Percentiles rank a stretch among this genome's conserved stretches.
These are phyloP conservation scores for Macquaria ambigua DNA, from an alignment of 2,113 vertebrate species.

Conservation along the genomic window DNA sequence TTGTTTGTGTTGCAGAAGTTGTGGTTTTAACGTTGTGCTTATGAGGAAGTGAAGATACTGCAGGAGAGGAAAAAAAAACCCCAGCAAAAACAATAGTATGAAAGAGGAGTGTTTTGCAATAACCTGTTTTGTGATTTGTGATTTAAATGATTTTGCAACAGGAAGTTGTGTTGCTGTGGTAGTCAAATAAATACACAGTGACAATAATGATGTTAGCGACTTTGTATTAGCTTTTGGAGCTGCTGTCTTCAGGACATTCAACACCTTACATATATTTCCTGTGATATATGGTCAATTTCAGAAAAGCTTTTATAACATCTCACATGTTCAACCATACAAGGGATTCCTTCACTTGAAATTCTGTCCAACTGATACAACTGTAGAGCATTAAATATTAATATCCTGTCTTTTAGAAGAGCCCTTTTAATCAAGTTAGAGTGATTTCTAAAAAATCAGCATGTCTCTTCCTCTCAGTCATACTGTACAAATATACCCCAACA, in stretches of 20 bases:
- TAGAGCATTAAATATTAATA: slow-evolving; percentile 74
- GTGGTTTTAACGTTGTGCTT: slow-evolving; percentile 79
- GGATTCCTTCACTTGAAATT: slow-evolving; percentile 57
- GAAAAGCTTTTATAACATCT: slow-evolving; percentile 55
- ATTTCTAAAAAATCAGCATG: slow-evolving; percentile 47
- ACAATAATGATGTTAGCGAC: slow-evolving; percentile 5
- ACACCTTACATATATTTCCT: slow-evolving; percentile 36
- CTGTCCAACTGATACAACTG: slow-evolving; percentile 46
- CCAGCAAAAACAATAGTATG: slow-evolving; percentile 43
- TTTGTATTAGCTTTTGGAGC: slow-evolving; percentile 6
- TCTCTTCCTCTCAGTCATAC: slow-evolving; percentile 22
- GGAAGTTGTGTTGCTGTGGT: slow-evolving; percentile 65
- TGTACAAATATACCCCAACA: slow-evolving; percentile 42
- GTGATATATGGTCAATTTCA: slow-evolving; percentile 55
- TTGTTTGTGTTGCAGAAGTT: slow-evolving; percentile 80
- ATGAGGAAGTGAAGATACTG: slow-evolving; percentile 83
- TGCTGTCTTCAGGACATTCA: slow-evolving; percentile 35
- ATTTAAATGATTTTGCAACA: slow-evolving; percentile 73
- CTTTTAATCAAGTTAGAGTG: slow-evolving; percentile 68
- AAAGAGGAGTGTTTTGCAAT: slow-evolving; percentile 68
- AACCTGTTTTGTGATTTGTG: slow-evolving; percentile 58
- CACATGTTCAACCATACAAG: slow-evolving; percentile 51
- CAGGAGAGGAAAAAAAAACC: slow-evolving; percentile 53
- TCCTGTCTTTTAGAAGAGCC: slow-evolving; percentile 58
- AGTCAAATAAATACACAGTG: slow-evolving; percentile 36